These are phyloP conservation scores for Coccyzus lansbergi DNA, from an alignment of 2,797 vertebrate genomes.

Conservation along the genomic window DNA sequence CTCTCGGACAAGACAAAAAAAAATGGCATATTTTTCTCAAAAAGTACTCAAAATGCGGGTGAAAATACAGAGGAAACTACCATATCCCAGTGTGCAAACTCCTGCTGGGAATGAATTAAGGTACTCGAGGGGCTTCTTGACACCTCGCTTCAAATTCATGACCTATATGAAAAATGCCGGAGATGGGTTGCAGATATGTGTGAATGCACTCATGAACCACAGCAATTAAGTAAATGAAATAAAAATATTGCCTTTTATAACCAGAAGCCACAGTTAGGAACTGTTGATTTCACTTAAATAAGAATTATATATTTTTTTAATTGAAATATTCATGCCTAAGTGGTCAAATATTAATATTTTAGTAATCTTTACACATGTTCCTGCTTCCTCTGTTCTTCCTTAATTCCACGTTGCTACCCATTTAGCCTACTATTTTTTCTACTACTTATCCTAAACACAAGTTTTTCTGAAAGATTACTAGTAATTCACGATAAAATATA, in stretches of 20 bases:
- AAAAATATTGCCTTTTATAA: neutral
- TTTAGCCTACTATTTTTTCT: slow-evolving; percentile 13
- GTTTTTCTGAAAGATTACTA: slow-evolving; percentile 51
- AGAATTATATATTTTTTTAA: neutral
- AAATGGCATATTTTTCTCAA: no score
- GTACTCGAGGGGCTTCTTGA: neutral
- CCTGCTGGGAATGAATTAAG: neutral
- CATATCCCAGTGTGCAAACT: accelerated
- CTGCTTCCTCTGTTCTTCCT: neutral
- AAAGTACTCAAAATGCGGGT: accelerated
- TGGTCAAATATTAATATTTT: slow-evolving; percentile 20
- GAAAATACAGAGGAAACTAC: accelerated
- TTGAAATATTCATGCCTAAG: neutral
- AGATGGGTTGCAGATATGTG: neutral
- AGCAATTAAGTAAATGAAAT: neutral
- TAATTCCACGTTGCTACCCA: neutral
- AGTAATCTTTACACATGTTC: neutral
- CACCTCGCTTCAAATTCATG: accelerated
- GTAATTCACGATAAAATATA: slow-evolving; percentile 69
- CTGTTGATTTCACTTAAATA: neutral
- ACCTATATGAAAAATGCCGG: neutral
- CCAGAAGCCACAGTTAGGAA: neutral
- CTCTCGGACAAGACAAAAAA: no score
- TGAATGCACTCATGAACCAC: neutral
- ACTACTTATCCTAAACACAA: slow-evolving; percentile 59